Evolutionary conservation across 1,140 invertebrate species (phyloP), one percentile per base, ranked within the genome.

Genomic region (Bombus difficillimus): DNA sequence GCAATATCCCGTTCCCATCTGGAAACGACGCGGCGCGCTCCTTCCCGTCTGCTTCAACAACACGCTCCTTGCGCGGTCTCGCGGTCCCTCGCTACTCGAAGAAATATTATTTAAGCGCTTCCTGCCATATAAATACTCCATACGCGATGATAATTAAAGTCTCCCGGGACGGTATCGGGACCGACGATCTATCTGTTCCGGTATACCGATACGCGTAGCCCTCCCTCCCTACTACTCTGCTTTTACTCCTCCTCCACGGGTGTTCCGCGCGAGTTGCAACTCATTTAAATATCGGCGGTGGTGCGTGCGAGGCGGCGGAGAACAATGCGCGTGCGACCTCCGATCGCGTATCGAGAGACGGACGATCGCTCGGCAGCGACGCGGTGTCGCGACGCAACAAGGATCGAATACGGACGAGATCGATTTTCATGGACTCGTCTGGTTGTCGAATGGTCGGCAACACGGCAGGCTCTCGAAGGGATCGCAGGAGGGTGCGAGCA

Each of bases 81-180:
- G 79, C 81, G 47, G 47, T 77, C 80, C 71, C 86, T 68, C 76
- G 85, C 41, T 34, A 89, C 91, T 92, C 90, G 87, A 89, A 94
- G 93, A 93, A 95, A 94, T 95, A 95, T 95, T 95, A 95, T 95
- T 95, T 95, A 95, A 95, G 92, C 93, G 93, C 93, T 95, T 95
- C 94, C 95, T 95, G 94, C 93, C 94, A 93, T 94, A 95, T 95
- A 95, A 94, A 95, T 94, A 94, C 92, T 92, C 92, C 89, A 90
- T 93, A 93, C 92, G 92, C 93, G 93, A 95, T 95, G 93, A 95
- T 95, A 95, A 95, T 95, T 95, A 95, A 94, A 95, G 93, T 94
- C 88, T 86, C 91, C 75, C 84, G 83, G 82, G 90, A 89, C 85
- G 81, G 64, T 89, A 92, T 92, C 90, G 84, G 78, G 82, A 75